phyloP scores from a whole-genome alignment of 2,797 vertebrate species.

The Sparus aurata region DNA sequence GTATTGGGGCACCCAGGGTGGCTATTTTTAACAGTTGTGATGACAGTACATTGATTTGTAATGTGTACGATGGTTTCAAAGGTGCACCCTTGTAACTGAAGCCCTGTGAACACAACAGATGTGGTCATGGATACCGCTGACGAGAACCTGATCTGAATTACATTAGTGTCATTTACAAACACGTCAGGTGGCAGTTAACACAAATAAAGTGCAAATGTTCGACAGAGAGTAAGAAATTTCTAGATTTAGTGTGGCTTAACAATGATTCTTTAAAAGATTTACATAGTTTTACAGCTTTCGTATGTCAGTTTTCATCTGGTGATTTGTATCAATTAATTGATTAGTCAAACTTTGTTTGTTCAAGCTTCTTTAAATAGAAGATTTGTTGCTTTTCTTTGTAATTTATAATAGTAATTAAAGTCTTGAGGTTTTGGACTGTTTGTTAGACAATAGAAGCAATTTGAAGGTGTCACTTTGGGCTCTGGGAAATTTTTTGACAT shows the following conservation, averaged over 20 bases:
- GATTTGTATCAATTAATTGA: no score
- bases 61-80: conserved; percentile 33
- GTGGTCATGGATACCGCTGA: conserved; percentile 47
- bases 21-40: conserved; percentile 58
- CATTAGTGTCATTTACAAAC: conserved; percentile 37
- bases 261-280: not conserved
- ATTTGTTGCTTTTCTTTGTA: no score
- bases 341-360: no score
- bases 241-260: not conserved
- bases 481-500: no score
- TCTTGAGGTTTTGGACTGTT: no score
- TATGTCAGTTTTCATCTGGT: no score
- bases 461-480: no score
- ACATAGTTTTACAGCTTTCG: not conserved
- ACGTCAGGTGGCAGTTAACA: conserved; percentile 5
- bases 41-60: conserved; percentile 71
- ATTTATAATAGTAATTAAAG: no score
- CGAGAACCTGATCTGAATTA: conserved; percentile 49
- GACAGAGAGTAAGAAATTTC: not conserved
- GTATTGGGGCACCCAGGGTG: conserved; percentile 18
- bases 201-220: no score
- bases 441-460: no score
- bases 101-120: conserved; percentile 53
- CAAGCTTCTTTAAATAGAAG: no score
- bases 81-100: conserved; percentile 48